Base-by-base conservation (phyloP, 2,888 invertebrate genomes). In the Cistogaster globosa region DNA sequence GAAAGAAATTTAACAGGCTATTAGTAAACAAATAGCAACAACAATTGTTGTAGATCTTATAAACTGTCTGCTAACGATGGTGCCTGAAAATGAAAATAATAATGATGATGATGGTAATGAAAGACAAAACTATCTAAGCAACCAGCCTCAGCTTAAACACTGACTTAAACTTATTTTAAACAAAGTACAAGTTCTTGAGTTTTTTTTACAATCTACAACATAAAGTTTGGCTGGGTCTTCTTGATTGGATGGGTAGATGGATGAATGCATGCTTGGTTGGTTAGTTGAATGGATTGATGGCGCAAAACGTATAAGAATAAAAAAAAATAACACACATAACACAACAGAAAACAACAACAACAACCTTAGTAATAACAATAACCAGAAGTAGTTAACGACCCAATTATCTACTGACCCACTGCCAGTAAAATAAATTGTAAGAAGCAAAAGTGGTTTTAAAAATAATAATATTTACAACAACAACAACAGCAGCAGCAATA, bases 331-430 rank as follows among this genome's bases (percentile, higher is more conserved):
- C 77, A 63, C 7, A 32, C 32, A 32, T 8, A 32, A 32, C 32
- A 32, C 32, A 32, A 32, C 32, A 32, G 4, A 32, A 57, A 67
- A 55, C 58, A 82, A 3, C 16, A 32, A 60, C 36, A 83, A n/a
- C 38, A 69, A 74, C 20, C 68, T 82, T 48, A 60, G 55, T n/a
- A 69, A 51, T 55, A 75, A 86, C 32, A 74, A 69, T 69, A 75
- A 67, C 72, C 77, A 83, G 74, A 63, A 75, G 69, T 74, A 88
- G 88, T 89, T 91, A 91, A 90, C 90, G 92, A 92, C 91, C 91
- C 90, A 91, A 91, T 92, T 91, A 90, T 91, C 92, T 90, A 91
- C 91, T 92, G 91, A 91, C 91, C 91, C 91, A 91, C 91, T 92
- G 91, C 88, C 88, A 78, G 60, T 74, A 78, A 85, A 80, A 82